A percentile compares a stretch with the other conserved stretches of the same genome.
Evolutionary conservation across 2,113 vertebrate species (phyloP).

Genomic region (Ictalurus punctatus): DNA sequence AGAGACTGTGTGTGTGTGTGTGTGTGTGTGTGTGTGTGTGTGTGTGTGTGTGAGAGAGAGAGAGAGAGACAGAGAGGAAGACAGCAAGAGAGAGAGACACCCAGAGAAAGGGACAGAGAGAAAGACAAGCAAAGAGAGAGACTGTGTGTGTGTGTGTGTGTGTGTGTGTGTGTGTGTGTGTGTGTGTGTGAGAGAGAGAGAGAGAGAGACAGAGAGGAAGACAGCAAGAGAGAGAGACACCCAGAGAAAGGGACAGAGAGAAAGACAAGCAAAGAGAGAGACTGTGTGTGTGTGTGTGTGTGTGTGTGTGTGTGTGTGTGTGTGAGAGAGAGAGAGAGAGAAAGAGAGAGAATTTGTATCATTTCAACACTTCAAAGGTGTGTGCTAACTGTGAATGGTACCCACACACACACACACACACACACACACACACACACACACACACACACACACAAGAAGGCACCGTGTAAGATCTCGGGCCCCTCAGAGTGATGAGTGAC

Average conservation of each 20-base stretch:
- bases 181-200: slow-evolving; percentile 20
- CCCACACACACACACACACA: no score
- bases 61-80: slow-evolving; percentile 19
- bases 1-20: neutral
- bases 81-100: neutral
- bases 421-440: neutral
- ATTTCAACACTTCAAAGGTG: neutral
- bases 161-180: neutral
- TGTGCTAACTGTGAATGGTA: neutral
- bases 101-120: no score
- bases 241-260: neutral
- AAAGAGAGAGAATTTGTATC: neutral
- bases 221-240: slow-evolving; percentile 27
- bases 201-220: no score
- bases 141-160: neutral
- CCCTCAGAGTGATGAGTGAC: neutral
- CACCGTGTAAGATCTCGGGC: neutral
- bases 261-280: neutral
- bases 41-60: neutral
- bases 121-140: neutral
- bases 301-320: neutral
- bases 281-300: neutral
- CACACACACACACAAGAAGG: neutral
- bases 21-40: neutral
- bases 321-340: slow-evolving; percentile 6